Evolutionary conservation across 2,888 invertebrate species (phyloP), one percentile per base, ranked within the genome.

Genomic region (Epinotia bilunana): DNA sequence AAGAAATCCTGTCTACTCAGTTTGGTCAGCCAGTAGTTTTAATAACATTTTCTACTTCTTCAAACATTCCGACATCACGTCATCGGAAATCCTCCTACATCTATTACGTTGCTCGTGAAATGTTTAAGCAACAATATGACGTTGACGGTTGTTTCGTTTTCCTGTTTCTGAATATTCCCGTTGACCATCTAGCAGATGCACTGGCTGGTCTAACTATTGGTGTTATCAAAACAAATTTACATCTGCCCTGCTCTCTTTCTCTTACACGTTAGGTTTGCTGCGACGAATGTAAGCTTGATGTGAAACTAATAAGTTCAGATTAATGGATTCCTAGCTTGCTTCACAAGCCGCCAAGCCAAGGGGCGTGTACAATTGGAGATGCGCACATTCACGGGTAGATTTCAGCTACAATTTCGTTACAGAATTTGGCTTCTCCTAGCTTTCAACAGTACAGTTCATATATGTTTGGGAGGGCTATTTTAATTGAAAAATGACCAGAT

Each of bases 91-190:
- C 3, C 49, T 53, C n/a, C 16, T 53, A n/a, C 16, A 1, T 16
- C 1, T 2, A 23, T 53, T 53, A 13, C 13, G n/a, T 53, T 53
- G 5, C 49, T 53, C 49, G 49, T n/a, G n/a, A 53, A 53, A 53
- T 53, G n/a, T 53, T 53, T n/a, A 4, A 49, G 33, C 5, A 53
- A n/a, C 49, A 53, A 53, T 5, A 53, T 6, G 5, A 53, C 6
- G n/a, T n/a, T n/a, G 49, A 53, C 49, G n/a, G 49, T 6, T n/a
- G 16, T n/a, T 53, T 33, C 33, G 33, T 33, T 33, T 33, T 33
- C 33, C 49, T 53, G n/a, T 53, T 53, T 28, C 33, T 61, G 61
- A 33, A 61, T 61, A 61, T 61, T n/a, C 33, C 61, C 61, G 61
- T 33, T 33, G 33, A 33, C 61, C 61, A 7, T 61, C 33, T n/a